A percentile compares a stretch with the other conserved stretches of the same genome.
These are phyloP conservation scores for Intellagama lesueurii DNA, from an alignment of 2,797 vertebrate genomes.

Conservation along the genomic window DNA sequence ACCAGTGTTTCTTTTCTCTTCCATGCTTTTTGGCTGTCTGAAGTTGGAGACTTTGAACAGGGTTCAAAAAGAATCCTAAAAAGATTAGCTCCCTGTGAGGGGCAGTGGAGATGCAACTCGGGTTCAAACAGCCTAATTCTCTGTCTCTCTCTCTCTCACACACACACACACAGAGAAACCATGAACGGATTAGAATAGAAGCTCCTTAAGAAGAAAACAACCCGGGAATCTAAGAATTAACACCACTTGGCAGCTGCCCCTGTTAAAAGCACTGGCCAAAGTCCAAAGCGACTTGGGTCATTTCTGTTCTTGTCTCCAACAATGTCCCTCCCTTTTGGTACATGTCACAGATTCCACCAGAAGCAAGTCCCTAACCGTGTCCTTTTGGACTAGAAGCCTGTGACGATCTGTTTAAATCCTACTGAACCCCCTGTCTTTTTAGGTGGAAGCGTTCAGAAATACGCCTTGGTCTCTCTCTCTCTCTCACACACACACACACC, in stretches of 20 bases:
- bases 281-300: slow-evolving; percentile 26
- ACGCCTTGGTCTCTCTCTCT: slow-evolving; percentile 28
- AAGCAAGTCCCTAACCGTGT: slow-evolving; percentile 35
- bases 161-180: background rate
- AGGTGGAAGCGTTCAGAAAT: slow-evolving; percentile 53
- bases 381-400: slow-evolving; percentile 20
- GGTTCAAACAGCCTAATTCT: slow-evolving; percentile 12
- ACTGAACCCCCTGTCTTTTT: slow-evolving; percentile 43
- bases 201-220: slow-evolving; percentile 49
- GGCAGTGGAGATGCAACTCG: background rate
- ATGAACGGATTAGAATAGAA: slow-evolving; percentile 27
- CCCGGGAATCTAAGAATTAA: slow-evolving; percentile 38
- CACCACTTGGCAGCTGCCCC: slow-evolving; percentile 45
- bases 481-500: background rate
- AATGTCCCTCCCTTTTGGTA: slow-evolving; percentile 12
- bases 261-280: slow-evolving; percentile 50
- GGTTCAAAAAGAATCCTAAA: background rate
- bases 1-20: background rate
- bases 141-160: background rate
- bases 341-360: slow-evolving; percentile 47
- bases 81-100: background rate
- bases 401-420: slow-evolving; percentile 35
- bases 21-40: background rate
- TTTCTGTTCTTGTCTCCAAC: slow-evolving; percentile 46
- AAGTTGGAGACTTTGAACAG: too few species aligned